Percentiles rank a stretch among this genome's conserved stretches.
These are phyloP conservation scores for Scaptodrosophila lebanonensis DNA, from an alignment of 1,140 invertebrate species.

Conservation along the genomic window DNA sequence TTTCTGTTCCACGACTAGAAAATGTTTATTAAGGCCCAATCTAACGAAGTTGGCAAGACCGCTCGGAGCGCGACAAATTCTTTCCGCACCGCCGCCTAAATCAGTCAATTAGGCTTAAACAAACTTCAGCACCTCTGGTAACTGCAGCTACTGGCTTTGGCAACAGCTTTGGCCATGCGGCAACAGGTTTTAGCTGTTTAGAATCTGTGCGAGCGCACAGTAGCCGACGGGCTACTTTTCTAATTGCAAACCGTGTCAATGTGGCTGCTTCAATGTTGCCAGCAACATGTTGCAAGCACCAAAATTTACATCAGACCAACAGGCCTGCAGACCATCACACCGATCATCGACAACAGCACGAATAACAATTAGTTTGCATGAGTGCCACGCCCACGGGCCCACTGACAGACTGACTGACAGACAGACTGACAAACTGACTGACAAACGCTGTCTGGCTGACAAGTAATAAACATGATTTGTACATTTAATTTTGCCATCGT, in stretches of 20 bases:
- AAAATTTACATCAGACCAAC: neutral
- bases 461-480: slow-evolving; percentile 73
- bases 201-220: slow-evolving; percentile 42
- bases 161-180: slow-evolving; percentile 3
- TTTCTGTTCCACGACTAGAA: too few species aligned
- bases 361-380: slow-evolving; percentile 64
- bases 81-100: too few species aligned
- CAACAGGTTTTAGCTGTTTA: slow-evolving; percentile 61
- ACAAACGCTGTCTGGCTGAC: slow-evolving; percentile 32
- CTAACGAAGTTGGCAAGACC: too few species aligned
- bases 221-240: slow-evolving; percentile 63
- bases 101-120: neutral
- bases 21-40: too few species aligned
- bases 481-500: slow-evolving; percentile 74
- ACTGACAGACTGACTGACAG: slow-evolving; percentile 12
- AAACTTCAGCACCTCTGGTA: slow-evolving; percentile 4
- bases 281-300: neutral
- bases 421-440: slow-evolving; percentile 16
- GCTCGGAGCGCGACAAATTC: too few species aligned
- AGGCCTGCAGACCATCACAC: slow-evolving; percentile 7
- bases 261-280: slow-evolving; percentile 26
- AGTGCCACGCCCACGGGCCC: slow-evolving; percentile 54
- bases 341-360: slow-evolving; percentile 7
- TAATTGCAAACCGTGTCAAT: slow-evolving; percentile 72
- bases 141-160: slow-evolving; percentile 23